A percentile compares a stretch with the other conserved stretches of the same genome.
phyloP scores from a whole-genome alignment of 2,797 vertebrate species.

The Glossophaga mutica region DNA sequence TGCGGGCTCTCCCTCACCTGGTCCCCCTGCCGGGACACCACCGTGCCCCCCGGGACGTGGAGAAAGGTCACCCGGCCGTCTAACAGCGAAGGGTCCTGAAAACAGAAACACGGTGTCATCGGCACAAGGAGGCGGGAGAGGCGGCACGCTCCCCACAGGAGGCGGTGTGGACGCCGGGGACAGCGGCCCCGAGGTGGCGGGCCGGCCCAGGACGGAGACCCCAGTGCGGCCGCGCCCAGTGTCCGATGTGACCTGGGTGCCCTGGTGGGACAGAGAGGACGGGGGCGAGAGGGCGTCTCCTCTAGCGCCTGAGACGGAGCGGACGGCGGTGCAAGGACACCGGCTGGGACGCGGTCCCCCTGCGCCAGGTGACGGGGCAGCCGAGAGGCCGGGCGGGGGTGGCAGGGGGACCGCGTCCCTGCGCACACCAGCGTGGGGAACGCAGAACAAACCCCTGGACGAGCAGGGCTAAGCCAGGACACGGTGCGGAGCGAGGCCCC shows the following conservation, averaged over 20 bases:
- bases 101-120: neutral
- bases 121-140: neutral
- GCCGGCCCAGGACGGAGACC: accelerated
- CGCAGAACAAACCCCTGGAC: too few relatives aligned
- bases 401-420: neutral
- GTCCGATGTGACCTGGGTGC: neutral
- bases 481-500: too few relatives aligned
- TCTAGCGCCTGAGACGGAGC: neutral
- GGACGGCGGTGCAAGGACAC: neutral
- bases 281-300: neutral
- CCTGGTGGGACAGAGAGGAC: neutral
- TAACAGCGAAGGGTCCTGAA: constrained; percentile 86
- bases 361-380: too few relatives aligned
- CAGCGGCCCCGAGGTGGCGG: accelerated
- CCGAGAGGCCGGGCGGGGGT: neutral
- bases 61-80: constrained; percentile 90
- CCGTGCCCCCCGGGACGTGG: constrained; percentile 90
- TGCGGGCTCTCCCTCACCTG: constrained; percentile 85
- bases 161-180: accelerated
- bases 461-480: too few relatives aligned
- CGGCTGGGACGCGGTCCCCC: neutral
- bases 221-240: accelerated
- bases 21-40: constrained; percentile 92
- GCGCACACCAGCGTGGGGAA: neutral
- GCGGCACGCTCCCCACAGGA: accelerated